Evolutionary conservation across 2,113 vertebrate genomes (phyloP), one percentile per base, ranked within the genome.

Genomic region (Pao palembangensis): DNA sequence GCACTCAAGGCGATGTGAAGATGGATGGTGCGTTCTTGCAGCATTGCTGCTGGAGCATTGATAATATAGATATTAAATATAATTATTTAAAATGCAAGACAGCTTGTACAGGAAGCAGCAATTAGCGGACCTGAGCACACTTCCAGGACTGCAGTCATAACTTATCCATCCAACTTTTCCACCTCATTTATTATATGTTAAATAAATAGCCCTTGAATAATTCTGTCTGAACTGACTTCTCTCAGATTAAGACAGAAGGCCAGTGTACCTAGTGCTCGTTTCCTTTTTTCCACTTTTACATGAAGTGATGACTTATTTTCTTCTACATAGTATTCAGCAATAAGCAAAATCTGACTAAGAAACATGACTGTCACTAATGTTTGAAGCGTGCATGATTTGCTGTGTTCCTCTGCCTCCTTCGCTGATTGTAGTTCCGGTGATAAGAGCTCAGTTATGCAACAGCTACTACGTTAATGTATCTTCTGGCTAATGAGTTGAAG

Each of bases 401-500:
- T 61, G 43, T 46, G 55, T 48, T 43, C 52, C 50, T 2, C 47
- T 61, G 61, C 44, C 61, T 55, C 50, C 11, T 1, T 64, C 38
- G 10, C 56, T 55, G 49, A 56, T 61, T 50, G 16, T 3, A 58
- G 57, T 59, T 69, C 55, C 58, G 56, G 48, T 52, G 64, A 71
- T 69, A 61, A 69, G 47, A n/a, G 31, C 34, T 57, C 58, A 48
- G 60, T 78, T 72, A 68, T n/a, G 47, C 59, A 65, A 42, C 63
- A 18, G 73, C 52, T 58, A 38, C 23, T 42, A 46, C 25, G 59
- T 52, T 66, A 60, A 75, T 75, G 75, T 67, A 69, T 78, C 75
- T 67, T 55, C 66, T 64, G 1, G 61, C 56, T 76, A 82, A 85
- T 75, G 74, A 83, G 68, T 61, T 63, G 67, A 78, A 51, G 69